Percentiles rank a stretch among this genome's conserved stretches.
Evolutionary conservation across 2,113 vertebrate species (phyloP).

Genomic region (Dinomys branickii): DNA sequence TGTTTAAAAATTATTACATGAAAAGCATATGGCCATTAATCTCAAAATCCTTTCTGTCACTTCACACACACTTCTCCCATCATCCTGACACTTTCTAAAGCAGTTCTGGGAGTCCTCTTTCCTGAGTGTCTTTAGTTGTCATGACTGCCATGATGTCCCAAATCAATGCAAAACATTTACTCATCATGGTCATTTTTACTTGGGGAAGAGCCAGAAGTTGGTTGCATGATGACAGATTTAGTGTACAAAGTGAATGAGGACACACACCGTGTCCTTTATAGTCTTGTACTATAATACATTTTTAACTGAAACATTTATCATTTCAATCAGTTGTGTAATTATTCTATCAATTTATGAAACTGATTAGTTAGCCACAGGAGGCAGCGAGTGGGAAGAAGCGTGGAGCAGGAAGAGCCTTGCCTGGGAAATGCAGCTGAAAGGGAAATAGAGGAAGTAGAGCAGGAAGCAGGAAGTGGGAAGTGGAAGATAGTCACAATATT

Average conservation of each 20-base stretch:
- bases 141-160: background rate
- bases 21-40: background rate
- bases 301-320: background rate
- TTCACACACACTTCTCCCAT: background rate
- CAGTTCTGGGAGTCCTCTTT: background rate
- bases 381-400: background rate
- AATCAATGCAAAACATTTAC: background rate
- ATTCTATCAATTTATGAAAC: background rate
- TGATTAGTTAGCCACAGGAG: background rate
- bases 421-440: background rate
- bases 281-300: background rate
- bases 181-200: background rate
- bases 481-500: background rate
- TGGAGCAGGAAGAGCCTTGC: background rate
- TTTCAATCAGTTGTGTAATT: background rate
- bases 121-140: background rate
- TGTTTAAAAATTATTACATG: background rate
- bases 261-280: background rate
- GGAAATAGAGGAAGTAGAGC: background rate
- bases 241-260: background rate
- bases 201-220: background rate
- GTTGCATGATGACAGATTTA: background rate
- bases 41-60: background rate
- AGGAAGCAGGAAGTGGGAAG: background rate
- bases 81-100: background rate